phyloP scores from a whole-genome alignment of 2,113 vertebrate genomes.

The Edolisoma coerulescens region DNA sequence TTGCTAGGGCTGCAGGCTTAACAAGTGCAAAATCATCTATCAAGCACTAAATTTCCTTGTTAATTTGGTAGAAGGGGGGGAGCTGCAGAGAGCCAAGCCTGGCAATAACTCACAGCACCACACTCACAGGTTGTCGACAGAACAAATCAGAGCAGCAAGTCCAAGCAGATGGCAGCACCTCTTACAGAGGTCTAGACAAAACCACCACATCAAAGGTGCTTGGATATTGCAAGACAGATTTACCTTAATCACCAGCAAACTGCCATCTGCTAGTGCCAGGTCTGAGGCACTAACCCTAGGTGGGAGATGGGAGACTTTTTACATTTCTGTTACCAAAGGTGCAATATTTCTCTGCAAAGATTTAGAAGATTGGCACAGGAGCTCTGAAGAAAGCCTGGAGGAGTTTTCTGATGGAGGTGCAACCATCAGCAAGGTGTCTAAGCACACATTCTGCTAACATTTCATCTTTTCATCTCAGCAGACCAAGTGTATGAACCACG shows the following conservation, averaged over 20 bases:
- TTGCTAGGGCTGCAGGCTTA: background rate
- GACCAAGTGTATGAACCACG: background rate
- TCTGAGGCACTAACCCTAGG: background rate
- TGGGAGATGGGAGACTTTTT: background rate
- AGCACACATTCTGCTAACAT: background rate
- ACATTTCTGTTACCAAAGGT: background rate
- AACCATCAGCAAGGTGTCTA: background rate
- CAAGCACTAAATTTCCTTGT: background rate
- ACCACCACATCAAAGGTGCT: background rate
- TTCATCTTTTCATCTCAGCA: background rate
- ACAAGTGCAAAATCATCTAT: background rate
- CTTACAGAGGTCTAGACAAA: background rate
- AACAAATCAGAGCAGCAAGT: background rate
- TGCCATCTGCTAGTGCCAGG: constrained; percentile 26
- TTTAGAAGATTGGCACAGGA: background rate
- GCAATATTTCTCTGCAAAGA: background rate
- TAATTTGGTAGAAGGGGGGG: background rate
- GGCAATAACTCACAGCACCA: background rate
- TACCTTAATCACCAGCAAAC: constrained; percentile 18
- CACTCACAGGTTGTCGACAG: background rate
- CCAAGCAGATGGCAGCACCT: constrained; percentile 18
- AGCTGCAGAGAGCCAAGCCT: background rate
- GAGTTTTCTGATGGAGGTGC: background rate
- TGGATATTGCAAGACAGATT: background rate
- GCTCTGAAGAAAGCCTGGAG: background rate